phyloP scores from a whole-genome alignment of 1,140 invertebrate species.

The Zophobas atratus region DNA sequence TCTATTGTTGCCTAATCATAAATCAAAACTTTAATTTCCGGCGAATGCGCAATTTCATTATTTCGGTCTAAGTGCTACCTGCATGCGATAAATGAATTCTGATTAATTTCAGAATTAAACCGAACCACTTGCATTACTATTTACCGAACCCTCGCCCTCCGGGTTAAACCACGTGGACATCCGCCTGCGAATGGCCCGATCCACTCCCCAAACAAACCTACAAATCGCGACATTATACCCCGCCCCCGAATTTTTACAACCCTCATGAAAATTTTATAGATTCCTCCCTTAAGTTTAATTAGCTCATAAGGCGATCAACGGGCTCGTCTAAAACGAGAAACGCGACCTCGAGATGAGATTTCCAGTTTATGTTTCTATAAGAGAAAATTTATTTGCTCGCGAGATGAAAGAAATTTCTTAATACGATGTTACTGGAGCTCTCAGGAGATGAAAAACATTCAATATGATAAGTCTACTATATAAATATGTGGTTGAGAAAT shows the following conservation, averaged over 20 bases:
- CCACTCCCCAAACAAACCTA: too few relatives aligned
- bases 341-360: slow-evolving; percentile 13
- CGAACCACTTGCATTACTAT: too few relatives aligned
- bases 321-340: slow-evolving; percentile 1
- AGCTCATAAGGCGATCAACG: background rate
- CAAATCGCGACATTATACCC: too few relatives aligned
- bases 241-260: background rate
- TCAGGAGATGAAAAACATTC: slow-evolving; percentile 9
- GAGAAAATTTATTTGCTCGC: slow-evolving; percentile 23
- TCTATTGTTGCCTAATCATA: slow-evolving; percentile 1
- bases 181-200: too few relatives aligned
- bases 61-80: background rate
- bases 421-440: slow-evolving; percentile 25
- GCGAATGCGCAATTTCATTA: background rate
- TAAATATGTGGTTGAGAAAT: slow-evolving; percentile 27
- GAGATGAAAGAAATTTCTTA: slow-evolving; percentile 34
- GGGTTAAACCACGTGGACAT: too few relatives aligned
- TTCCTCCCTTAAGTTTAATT: slow-evolving; percentile 3
- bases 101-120: too few relatives aligned
- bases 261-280: slow-evolving; percentile 8
- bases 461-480: background rate
- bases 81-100: background rate
- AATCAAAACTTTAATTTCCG: slow-evolving; percentile 1
- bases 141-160: too few relatives aligned
- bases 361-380: slow-evolving; percentile 32